Percentiles rank a stretch among this genome's conserved stretches.
Evolutionary conservation across 2,797 vertebrate genomes (phyloP).

Genomic region (Orestias chungarensis): DNA sequence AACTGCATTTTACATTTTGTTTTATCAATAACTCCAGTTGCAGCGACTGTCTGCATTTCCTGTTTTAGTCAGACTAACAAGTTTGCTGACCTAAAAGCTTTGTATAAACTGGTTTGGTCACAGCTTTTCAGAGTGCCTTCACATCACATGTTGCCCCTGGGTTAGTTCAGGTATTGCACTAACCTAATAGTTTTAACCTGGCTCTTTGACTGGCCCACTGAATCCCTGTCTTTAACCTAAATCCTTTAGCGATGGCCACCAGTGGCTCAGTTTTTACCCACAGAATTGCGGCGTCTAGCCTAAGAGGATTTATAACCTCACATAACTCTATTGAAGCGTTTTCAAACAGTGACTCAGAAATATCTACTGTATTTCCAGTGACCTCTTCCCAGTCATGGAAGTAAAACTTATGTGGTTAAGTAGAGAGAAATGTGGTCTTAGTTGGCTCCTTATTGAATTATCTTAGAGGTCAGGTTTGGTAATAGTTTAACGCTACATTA

Average conservation of each 20-base stretch:
- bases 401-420: slow-evolving; percentile 34
- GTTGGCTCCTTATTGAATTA: background rate
- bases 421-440: background rate
- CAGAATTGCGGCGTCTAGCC: slow-evolving; percentile 29
- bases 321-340: slow-evolving; percentile 45
- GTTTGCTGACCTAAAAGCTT: slow-evolving; percentile 26
- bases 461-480: background rate
- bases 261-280: slow-evolving; percentile 52
- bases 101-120: slow-evolving; percentile 21
- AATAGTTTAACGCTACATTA: background rate
- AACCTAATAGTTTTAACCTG: slow-evolving; percentile 60
- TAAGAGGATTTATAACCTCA: slow-evolving; percentile 71
- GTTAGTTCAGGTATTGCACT: slow-evolving; percentile 51
- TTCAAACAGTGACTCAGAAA: slow-evolving; percentile 17
- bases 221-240: slow-evolving; percentile 60
- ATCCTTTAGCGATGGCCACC: slow-evolving; percentile 51
- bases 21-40: slow-evolving; percentile 6
- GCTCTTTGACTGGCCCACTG: slow-evolving; percentile 40
- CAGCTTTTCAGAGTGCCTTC: slow-evolving; percentile 39
- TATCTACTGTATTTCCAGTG: background rate
- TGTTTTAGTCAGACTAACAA: background rate
- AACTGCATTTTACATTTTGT: slow-evolving; percentile 16
- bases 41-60: slow-evolving; percentile 1
- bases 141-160: slow-evolving; percentile 44
- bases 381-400: slow-evolving; percentile 11